These are phyloP conservation scores for Potorous gilbertii DNA, from an alignment of 2,797 vertebrate species.

Conservation along the genomic window DNA sequence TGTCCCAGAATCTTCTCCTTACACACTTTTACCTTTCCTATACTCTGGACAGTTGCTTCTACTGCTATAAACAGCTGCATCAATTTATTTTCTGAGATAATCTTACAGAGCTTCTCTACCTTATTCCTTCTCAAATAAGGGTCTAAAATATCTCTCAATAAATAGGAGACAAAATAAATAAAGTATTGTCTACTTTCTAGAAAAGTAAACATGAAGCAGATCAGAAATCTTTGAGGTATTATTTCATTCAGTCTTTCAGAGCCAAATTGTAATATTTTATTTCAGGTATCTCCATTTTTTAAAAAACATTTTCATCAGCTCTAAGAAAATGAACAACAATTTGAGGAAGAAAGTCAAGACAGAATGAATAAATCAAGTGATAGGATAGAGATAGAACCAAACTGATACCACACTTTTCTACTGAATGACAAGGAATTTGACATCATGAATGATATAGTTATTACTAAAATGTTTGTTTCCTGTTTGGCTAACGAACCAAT, in stretches of 20 bases:
- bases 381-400: not conserved
- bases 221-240: not conserved
- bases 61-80: too few species aligned
- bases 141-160: not conserved
- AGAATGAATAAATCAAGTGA: not conserved
- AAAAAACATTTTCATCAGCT: not conserved
- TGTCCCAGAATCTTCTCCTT: too few species aligned
- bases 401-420: not conserved
- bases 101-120: not conserved
- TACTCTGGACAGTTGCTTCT: too few species aligned
- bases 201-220: not conserved
- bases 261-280: not conserved
- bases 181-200: not conserved
- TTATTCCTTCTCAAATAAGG: not conserved
- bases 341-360: constrained; percentile 34
- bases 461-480: constrained; percentile 2
- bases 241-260: not conserved
- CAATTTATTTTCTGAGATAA: not conserved
- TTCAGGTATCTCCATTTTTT: too few species aligned
- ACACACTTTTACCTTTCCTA: too few species aligned
- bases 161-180: not conserved
- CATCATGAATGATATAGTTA: not conserved
- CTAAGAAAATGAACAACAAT: constrained; percentile 29
- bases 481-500: constrained; percentile 27
- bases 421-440: not conserved